Percentiles rank a stretch among this genome's conserved stretches.
phyloP scores from a whole-genome alignment of 2,113 vertebrate genomes.

The Amphiprion percula region DNA sequence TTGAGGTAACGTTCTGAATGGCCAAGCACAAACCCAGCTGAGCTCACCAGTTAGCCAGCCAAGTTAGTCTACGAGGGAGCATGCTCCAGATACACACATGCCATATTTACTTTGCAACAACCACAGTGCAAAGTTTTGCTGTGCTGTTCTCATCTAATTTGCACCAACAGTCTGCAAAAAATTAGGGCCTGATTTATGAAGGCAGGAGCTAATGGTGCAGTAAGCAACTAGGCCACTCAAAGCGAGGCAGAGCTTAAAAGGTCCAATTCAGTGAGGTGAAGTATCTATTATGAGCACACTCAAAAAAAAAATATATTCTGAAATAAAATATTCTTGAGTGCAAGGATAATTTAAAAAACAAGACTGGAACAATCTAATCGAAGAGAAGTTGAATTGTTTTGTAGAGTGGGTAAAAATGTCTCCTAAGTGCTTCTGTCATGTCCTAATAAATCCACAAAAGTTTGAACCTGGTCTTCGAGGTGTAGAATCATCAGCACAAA shows the following conservation, averaged over 20 bases:
- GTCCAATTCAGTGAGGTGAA: neutral
- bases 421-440: neutral
- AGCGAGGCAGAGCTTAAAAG: neutral
- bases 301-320: neutral
- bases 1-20: conserved; percentile 67
- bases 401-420: too few species aligned
- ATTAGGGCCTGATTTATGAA: conserved; percentile 33
- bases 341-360: neutral
- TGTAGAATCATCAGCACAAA: neutral
- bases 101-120: conserved; percentile 58
- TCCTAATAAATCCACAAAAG: neutral
- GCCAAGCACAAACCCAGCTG: conserved; percentile 74
- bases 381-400: neutral
- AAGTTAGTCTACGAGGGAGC: conserved; percentile 47
- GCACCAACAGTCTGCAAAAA: conserved; percentile 4
- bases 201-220: conserved; percentile 5
- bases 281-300: neutral
- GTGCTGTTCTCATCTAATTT: conserved; percentile 27
- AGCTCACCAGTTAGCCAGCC: conserved; percentile 62
- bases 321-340: neutral
- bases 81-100: conserved; percentile 21
- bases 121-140: conserved; percentile 18
- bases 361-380: neutral
- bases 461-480: neutral
- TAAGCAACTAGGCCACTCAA: neutral